A percentile compares a stretch with the other conserved stretches of the same genome.
Evolutionary conservation across 2,113 vertebrate genomes (phyloP).

Genomic region (Thymallus thymallus): DNA sequence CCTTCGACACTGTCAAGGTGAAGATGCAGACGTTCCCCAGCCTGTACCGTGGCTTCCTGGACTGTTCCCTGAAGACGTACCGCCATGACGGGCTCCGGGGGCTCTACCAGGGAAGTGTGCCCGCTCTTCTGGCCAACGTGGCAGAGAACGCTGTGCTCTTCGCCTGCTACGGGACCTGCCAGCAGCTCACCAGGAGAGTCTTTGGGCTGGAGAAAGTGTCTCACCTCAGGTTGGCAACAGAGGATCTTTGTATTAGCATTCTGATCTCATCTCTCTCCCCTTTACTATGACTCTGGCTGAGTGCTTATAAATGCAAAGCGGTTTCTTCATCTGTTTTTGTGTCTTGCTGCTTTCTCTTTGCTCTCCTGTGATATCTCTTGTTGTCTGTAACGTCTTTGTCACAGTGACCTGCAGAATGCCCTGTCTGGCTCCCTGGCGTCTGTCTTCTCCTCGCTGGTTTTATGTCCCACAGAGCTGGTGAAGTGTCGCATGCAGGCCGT

Average conservation of each 20-base stretch:
- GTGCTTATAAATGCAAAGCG: too few relatives aligned
- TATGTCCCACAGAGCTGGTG: conserved; percentile 59
- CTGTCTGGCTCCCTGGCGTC: conserved; percentile 43
- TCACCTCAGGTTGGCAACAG: conserved; percentile 74
- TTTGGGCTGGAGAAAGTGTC: conserved; percentile 69
- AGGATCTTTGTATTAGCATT: background rate
- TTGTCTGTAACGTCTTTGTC: background rate
- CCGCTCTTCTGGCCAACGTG: conserved; percentile 80
- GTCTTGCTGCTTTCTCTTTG: background rate
- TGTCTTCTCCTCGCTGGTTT: conserved; percentile 50
- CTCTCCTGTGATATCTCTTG: background rate
- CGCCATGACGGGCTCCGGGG: conserved; percentile 77
- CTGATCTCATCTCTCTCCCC: background rate
- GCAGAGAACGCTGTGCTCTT: conserved; percentile 85
- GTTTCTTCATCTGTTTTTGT: too few relatives aligned
- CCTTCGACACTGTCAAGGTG: conserved; percentile 85
- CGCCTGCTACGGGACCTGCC: conserved; percentile 86
- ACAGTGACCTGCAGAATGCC: conserved; percentile 49
- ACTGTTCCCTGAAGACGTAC: conserved; percentile 80
- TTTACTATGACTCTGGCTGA: background rate
- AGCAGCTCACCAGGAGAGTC: conserved; percentile 76
- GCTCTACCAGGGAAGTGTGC: conserved; percentile 82
- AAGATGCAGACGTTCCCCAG: conserved; percentile 86
- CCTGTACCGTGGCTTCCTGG: conserved; percentile 76
- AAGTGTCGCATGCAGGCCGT: conserved; percentile 56